Conservation (phyloP, 2,888 invertebrate genomes). For the Spilarctia lutea region DNA sequence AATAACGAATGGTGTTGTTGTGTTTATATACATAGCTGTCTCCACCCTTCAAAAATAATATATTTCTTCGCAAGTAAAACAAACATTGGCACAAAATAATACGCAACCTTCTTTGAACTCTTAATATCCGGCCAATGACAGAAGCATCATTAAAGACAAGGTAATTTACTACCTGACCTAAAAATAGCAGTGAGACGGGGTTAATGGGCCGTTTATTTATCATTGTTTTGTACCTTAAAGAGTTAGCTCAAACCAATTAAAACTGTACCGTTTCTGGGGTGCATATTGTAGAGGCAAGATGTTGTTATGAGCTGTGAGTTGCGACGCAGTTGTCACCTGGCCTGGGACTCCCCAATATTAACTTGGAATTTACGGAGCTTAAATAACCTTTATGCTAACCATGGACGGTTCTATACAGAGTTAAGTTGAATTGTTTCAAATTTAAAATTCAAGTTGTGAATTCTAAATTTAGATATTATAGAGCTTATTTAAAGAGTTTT, state of each 20-base stretch:
- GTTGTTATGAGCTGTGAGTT: conserved; percentile 23
- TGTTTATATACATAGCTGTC: neutral
- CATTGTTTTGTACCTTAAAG: conserved; percentile 29
- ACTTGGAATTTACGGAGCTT: conserved; percentile 53
- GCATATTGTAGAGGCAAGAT: conserved; percentile 47
- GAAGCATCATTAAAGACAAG: conserved; percentile 52
- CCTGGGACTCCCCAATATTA: conserved; percentile 56
- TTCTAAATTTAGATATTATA: neutral
- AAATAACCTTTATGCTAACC: conserved; percentile 37
- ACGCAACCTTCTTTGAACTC: conserved; percentile 52
- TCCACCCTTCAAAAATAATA: neutral
- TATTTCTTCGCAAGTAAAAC: conserved; percentile 10
- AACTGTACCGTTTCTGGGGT: conserved; percentile 38
- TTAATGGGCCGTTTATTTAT: conserved; percentile 48
- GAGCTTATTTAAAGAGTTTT: too few species aligned
- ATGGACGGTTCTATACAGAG: conserved; percentile 39
- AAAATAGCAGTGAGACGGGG: conserved; percentile 46
- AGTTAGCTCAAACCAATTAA: conserved; percentile 50
- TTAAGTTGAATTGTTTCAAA: conserved; percentile 25
- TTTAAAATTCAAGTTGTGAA: neutral
- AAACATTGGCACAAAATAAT: conserved; percentile 47
- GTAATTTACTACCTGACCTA: conserved; percentile 60
- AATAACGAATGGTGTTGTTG: neutral
- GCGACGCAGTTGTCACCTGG: conserved; percentile 48
- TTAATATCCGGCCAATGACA: conserved; percentile 62